Conservation (phyloP, 53 echinoderm and acorn worm genomes). For the Astropecten irregularis region DNA sequence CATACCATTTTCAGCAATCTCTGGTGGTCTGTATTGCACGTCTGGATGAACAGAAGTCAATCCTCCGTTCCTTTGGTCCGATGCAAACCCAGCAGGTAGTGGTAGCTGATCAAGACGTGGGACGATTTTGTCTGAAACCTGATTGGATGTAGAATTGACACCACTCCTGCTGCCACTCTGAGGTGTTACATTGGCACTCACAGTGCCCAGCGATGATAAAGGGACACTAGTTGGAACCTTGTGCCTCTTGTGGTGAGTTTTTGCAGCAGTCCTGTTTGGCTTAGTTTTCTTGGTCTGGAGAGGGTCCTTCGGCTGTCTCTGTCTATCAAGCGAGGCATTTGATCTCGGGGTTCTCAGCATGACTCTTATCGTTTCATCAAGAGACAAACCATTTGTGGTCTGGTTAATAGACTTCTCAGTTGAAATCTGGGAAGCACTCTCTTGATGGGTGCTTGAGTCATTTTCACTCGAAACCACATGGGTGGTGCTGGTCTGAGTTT, state of each 20-base stretch:
- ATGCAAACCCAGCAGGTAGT: neutral
- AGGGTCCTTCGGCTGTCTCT: conserved; percentile 2
- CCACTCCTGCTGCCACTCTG: neutral
- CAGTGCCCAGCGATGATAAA: neutral
- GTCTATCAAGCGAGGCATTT: neutral
- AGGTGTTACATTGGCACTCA: neutral
- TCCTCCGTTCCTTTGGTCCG: conserved; percentile 6
- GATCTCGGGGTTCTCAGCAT: conserved; percentile 35
- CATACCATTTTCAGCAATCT: neutral
- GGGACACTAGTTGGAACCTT: neutral
- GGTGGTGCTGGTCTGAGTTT: too few species aligned
- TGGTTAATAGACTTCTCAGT: neutral
- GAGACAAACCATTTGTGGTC: conserved; percentile 11
- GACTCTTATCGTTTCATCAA: conserved; percentile 40
- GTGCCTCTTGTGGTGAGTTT: conserved; percentile 12
- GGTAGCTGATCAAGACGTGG: neutral
- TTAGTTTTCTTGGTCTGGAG: conserved; percentile 29
- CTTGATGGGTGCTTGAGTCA: neutral
- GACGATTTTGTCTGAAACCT: neutral
- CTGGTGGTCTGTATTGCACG: conserved; percentile 29
- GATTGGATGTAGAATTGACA: neutral
- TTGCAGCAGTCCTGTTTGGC: conserved; percentile 32
- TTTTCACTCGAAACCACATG: neutral
- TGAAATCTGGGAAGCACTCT: neutral
- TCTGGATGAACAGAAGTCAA: neutral